Evolutionary conservation across 30 jellyfish, hydroid and myxozoan species (phyloP).

Genomic region (Pelagia noctiluca): DNA sequence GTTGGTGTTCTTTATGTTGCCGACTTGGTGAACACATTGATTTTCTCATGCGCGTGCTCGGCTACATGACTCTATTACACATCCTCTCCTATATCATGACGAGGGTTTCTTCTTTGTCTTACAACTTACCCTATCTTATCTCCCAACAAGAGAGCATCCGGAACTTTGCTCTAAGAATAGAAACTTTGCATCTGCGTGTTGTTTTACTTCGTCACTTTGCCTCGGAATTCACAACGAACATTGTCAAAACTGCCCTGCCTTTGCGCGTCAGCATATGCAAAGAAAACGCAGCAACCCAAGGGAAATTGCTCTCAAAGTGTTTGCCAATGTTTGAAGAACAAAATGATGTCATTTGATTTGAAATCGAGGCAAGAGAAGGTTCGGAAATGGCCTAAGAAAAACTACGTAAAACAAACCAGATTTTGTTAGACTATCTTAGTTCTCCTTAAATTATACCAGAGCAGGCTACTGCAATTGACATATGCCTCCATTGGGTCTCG

Average conservation of each 20-base stretch:
- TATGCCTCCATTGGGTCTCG: no score
- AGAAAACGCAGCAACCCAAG: neutral
- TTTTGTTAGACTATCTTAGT: neutral
- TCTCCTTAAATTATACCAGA: neutral
- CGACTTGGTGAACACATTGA: no score
- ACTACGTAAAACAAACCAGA: neutral
- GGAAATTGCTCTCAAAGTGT: neutral
- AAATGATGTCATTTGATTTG: neutral
- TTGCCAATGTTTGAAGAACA: neutral
- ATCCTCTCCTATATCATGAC: no score
- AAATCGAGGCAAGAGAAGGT: neutral
- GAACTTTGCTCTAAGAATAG: neutral
- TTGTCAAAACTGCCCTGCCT: neutral
- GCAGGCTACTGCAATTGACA: no score
- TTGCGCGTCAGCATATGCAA: neutral
- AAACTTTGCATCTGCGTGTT: neutral
- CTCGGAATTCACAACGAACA: neutral
- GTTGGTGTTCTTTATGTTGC: no score
- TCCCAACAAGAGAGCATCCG: no score
- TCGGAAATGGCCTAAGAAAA: neutral
- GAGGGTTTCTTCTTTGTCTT: no score
- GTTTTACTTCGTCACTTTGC: conserved; percentile 1
- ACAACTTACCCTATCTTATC: no score
- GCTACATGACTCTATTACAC: no score
- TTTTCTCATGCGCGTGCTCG: no score